These are phyloP conservation scores for Pyrgus malvae DNA, from an alignment of 2,888 invertebrate species.

Conservation along the genomic window DNA sequence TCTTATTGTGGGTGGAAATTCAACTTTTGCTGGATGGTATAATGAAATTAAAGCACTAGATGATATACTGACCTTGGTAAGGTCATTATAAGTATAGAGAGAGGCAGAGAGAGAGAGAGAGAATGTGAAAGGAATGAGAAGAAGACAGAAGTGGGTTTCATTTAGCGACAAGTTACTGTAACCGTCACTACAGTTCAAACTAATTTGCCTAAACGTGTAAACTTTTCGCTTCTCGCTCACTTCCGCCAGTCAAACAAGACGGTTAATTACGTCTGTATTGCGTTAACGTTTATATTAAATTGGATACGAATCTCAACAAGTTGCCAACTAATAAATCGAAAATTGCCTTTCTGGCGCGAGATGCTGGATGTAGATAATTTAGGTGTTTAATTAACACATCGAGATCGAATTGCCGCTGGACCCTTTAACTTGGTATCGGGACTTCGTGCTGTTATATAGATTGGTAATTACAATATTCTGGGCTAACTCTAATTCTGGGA, in stretches of 20 bases:
- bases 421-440: slow-evolving; percentile 16
- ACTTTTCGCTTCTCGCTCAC: slow-evolving; percentile 3
- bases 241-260: not conserved
- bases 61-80: too few species aligned
- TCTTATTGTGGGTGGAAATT: too few species aligned
- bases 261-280: slow-evolving; percentile 26
- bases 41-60: too few species aligned
- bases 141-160: too few species aligned
- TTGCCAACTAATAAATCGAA: slow-evolving; percentile 37
- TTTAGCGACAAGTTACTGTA: too few species aligned
- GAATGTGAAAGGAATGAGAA: too few species aligned
- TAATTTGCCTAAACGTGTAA: not conserved
- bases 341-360: slow-evolving; percentile 37
- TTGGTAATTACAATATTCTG: not conserved
- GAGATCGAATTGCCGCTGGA: slow-evolving; percentile 22
- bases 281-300: slow-evolving; percentile 26
- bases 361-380: slow-evolving; percentile 36
- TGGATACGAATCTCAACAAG: slow-evolving; percentile 31
- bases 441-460: slow-evolving; percentile 5
- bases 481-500: too few species aligned
- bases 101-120: too few species aligned
- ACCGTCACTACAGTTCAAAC: too few species aligned
- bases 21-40: too few species aligned
- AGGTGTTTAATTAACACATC: slow-evolving; percentile 37
- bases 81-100: too few species aligned